A percentile compares a stretch with the other conserved stretches of the same genome.
phyloP scores from a whole-genome alignment of 2,888 invertebrate genomes.

The Cryptophagus acutangulus region DNA sequence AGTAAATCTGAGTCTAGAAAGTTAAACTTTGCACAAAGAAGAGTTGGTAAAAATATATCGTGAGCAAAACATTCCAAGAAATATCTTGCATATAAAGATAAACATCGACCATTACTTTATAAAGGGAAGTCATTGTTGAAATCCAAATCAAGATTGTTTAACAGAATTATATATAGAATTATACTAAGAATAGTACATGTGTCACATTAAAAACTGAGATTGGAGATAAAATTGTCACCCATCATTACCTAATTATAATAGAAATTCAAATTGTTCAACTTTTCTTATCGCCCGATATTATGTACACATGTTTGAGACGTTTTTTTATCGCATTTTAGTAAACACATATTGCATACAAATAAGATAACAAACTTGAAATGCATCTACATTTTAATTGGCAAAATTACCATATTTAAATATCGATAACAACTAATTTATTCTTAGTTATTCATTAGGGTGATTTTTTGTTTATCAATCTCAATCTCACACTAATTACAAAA shows the following conservation, averaged over 20 bases:
- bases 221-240: slow-evolving; percentile 24
- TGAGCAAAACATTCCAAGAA: too few relatives aligned
- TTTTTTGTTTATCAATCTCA: too few relatives aligned
- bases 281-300: slow-evolving; percentile 19
- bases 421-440: slow-evolving; percentile 16
- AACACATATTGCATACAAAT: slow-evolving; percentile 13
- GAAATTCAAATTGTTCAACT: slow-evolving; percentile 23
- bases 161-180: slow-evolving; percentile 15
- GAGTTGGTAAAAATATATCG: too few relatives aligned
- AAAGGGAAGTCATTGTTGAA: slow-evolving; percentile 17
- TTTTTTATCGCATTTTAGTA: slow-evolving; percentile 19
- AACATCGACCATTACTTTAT: slow-evolving; percentile 15
- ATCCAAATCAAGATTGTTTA: slow-evolving; percentile 16
- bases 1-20: too few relatives aligned
- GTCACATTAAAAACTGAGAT: slow-evolving; percentile 19
- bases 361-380: slow-evolving; percentile 18
- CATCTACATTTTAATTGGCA: slow-evolving; percentile 28
- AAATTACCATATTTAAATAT: slow-evolving; percentile 28
- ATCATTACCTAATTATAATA: slow-evolving; percentile 28
- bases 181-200: slow-evolving; percentile 18
- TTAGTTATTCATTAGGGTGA: too few relatives aligned
- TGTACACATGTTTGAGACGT: too few relatives aligned
- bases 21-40: too few relatives aligned
- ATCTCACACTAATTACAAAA: too few relatives aligned
- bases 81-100: slow-evolving; percentile 19